Evolutionary conservation across 2,113 vertebrate genomes (phyloP), one percentile per base, ranked within the genome.

Genomic region (Callaeas wilsoni): DNA sequence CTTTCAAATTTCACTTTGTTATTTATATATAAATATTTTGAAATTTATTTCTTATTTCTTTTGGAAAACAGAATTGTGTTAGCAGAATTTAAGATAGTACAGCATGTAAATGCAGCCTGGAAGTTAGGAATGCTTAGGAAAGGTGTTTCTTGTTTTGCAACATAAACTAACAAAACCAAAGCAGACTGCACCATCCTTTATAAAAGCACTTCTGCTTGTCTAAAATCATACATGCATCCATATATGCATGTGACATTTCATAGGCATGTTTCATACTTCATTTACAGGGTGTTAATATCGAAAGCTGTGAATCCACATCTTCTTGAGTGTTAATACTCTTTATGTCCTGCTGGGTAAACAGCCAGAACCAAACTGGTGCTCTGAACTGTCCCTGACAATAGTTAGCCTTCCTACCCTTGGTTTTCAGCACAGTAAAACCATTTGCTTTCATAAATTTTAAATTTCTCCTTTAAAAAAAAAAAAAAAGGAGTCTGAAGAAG

Each of bases 231-330:
- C 16, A 10, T 37, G 79, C 85, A 89, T n/a, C 76, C 44, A n/a
- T 10, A 57, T 68, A 79, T 75, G 82, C 73, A 91, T 47, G 50
- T 79, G 93, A 91, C 89, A 95, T 96, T 94, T 97, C 93, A 86
- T 9, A 83, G 21, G 82, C 87, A 87, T 14, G 87, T 82, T 94
- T 94, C 88, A 75, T 71, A 87, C 94, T 71, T 96, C 84, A 68
- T 91, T 96, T 84, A 71, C 86, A 78, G 92, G 74, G 90, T 95
- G 96, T 94, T 95, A 97, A 97, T 96, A 84, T 67, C 1, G 9
- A 88, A 92, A 96, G 85, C 93, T 89, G 70, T 56, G 95, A 95
- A 94, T 93, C 93, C 96, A 95, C 96, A 96, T 97, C 93, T 97
- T 93, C 89, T 88, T 11, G 12, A 83, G 96, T 79, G 96, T 97